Evolutionary conservation across 1,140 invertebrate species (phyloP).

Genomic region (Drosophila jambulina): DNA sequence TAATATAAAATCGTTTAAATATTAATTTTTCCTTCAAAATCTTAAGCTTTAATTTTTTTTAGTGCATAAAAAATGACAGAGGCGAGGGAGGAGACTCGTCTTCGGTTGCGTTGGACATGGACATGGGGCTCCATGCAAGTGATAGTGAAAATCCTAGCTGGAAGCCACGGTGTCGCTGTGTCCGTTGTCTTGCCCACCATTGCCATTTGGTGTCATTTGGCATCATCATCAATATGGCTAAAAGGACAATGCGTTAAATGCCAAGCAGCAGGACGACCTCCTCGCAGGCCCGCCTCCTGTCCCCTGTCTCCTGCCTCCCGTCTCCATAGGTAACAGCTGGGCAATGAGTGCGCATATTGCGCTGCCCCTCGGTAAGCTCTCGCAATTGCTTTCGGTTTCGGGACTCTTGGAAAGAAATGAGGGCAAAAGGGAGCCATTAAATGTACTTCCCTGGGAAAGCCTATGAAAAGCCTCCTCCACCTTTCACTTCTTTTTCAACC

Average conservation of each 20-base stretch:
- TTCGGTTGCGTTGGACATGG: constrained; percentile 18
- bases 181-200: constrained; percentile 62
- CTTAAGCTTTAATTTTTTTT: background rate
- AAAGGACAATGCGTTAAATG: constrained; percentile 84
- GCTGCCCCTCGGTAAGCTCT: constrained; percentile 47
- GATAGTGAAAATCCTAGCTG: constrained; percentile 79
- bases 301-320: background rate
- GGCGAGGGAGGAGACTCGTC: background rate
- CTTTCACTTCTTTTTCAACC: background rate
- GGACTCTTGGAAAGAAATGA: background rate
- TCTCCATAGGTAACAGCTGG: constrained; percentile 52
- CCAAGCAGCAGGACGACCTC: constrained; percentile 38
- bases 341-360: constrained; percentile 77
- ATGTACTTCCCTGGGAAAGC: constrained; percentile 13
- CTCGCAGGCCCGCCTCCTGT: background rate
- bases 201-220: constrained; percentile 81
- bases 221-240: constrained; percentile 84
- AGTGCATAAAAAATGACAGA: background rate
- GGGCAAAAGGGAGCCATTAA: constrained; percentile 26
- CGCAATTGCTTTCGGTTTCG: constrained; percentile 64
- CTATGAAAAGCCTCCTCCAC: background rate
- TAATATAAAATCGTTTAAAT: too few relatives aligned
- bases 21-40: background rate
- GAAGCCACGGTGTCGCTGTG: constrained; percentile 68
- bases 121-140: constrained; percentile 45